Percentiles rank a stretch among this genome's conserved stretches.
Evolutionary conservation across 2,797 vertebrate genomes (phyloP).

Genomic region (Coregonus sp.): DNA sequence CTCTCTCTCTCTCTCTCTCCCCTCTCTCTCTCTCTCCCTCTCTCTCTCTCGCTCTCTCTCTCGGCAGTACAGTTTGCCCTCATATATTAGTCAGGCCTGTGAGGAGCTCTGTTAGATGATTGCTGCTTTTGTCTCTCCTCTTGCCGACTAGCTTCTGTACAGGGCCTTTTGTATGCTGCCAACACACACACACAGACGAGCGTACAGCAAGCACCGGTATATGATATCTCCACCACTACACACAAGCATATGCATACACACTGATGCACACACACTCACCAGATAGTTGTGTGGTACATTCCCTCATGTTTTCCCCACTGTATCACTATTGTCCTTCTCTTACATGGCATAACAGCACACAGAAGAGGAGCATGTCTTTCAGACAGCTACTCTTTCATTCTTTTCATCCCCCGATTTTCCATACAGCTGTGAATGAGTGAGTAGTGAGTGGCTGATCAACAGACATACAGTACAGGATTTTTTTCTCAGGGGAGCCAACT

Average conservation of each 20-base stretch:
- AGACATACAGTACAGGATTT: slow-evolving; percentile 72
- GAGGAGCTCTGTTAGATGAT: slow-evolving; percentile 87
- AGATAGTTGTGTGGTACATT: slow-evolving; percentile 8
- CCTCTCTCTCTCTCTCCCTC: slow-evolving; percentile 44
- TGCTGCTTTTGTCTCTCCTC: slow-evolving; percentile 85
- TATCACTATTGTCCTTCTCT: slow-evolving; percentile 24
- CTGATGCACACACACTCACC: slow-evolving; percentile 6
- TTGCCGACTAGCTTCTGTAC: slow-evolving; percentile 84
- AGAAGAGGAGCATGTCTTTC: slow-evolving; percentile 80
- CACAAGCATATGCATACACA: neutral
- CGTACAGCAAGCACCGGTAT: neutral
- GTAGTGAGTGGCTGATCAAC: slow-evolving; percentile 57
- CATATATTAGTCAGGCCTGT: slow-evolving; percentile 96
- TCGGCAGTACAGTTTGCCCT: slow-evolving; percentile 89
- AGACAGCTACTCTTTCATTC: slow-evolving; percentile 79
- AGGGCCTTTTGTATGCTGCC: slow-evolving; percentile 77
- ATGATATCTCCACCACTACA: neutral
- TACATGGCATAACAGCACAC: slow-evolving; percentile 63
- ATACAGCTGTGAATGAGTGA: slow-evolving; percentile 76
- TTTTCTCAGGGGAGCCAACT: slow-evolving; percentile 87
- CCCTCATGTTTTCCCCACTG: slow-evolving; percentile 18
- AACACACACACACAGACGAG: neutral
- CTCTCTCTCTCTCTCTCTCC: slow-evolving; percentile 57
- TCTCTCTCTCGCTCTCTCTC: slow-evolving; percentile 65
- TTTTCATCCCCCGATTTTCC: slow-evolving; percentile 60